Conservation (phyloP, 2,888 invertebrate species). For the Xanthia togata region DNA sequence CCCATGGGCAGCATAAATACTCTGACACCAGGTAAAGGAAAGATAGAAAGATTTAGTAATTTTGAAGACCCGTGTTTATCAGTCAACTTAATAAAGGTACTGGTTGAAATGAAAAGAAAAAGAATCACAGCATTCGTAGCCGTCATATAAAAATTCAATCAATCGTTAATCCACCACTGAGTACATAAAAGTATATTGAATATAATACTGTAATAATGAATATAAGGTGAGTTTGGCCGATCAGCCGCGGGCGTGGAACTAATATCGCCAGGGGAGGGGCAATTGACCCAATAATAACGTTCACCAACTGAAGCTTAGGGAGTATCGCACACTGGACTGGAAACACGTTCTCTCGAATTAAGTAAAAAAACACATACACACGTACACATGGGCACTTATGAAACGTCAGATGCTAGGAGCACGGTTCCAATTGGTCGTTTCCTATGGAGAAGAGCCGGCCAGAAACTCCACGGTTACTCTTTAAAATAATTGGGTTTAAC, state of each 20-base stretch:
- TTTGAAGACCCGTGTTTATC: slow-evolving; percentile 30
- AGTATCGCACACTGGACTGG: slow-evolving; percentile 54
- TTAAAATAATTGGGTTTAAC: neutral
- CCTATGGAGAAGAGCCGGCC: neutral
- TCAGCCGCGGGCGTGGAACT: slow-evolving; percentile 67
- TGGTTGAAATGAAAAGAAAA: slow-evolving; percentile 37
- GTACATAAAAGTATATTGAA: slow-evolving; percentile 66
- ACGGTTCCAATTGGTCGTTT: neutral
- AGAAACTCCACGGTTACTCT: neutral
- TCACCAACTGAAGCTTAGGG: slow-evolving; percentile 69
- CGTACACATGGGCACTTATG: neutral
- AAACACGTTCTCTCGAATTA: slow-evolving; percentile 1
- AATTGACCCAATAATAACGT: slow-evolving; percentile 83
- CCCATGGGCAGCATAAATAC: too few relatives aligned
- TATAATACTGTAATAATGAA: slow-evolving; percentile 69
- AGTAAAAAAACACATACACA: too few relatives aligned
- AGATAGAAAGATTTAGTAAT: slow-evolving; percentile 6
- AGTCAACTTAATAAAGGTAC: slow-evolving; percentile 30
- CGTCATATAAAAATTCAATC: slow-evolving; percentile 61
- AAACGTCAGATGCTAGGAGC: neutral
- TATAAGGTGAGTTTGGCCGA: slow-evolving; percentile 64
- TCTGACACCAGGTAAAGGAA: too few relatives aligned
- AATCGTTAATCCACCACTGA: slow-evolving; percentile 58
- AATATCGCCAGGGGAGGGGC: slow-evolving; percentile 72
- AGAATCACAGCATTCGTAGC: slow-evolving; percentile 38